Percentiles rank a stretch among this genome's conserved stretches.
Conservation (phyloP, 1,140 invertebrate species). For the Sinonovacula constricta region DNA sequence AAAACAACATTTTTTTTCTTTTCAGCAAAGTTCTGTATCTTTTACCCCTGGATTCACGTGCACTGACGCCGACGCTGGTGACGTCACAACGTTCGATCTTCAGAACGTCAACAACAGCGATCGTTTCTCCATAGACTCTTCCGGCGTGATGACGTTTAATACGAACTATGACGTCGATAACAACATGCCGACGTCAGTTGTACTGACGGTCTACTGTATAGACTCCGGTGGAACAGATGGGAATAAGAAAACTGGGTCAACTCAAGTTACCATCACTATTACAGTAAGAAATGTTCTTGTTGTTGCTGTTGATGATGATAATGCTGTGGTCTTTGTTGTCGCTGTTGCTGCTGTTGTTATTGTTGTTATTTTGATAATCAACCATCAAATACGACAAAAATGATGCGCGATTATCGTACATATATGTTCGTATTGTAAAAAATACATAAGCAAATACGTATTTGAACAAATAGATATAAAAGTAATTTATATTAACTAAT, state of each 20-base stretch:
- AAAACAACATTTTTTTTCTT: background rate
- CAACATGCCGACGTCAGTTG: background rate
- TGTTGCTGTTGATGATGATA: background rate
- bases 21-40: background rate
- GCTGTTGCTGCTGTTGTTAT: slow-evolving; percentile 3
- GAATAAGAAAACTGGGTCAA: background rate
- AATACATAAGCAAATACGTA: no score
- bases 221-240: slow-evolving; percentile 1
- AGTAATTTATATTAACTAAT: no score
- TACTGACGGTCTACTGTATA: background rate
- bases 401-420: no score
- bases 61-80: background rate
- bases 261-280: background rate
- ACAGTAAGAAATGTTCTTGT: background rate
- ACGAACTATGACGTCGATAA: slow-evolving; percentile 9
- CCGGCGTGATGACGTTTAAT: slow-evolving; percentile 9
- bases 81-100: background rate
- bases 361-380: no score
- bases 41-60: slow-evolving; percentile 1
- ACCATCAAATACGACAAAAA: no score
- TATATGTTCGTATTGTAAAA: no score
- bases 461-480: no score
- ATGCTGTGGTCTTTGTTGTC: background rate
- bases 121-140: background rate
- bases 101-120: background rate